Percentiles rank a stretch among this genome's conserved stretches.
These are phyloP conservation scores for Belonocnema kinseyi DNA, from an alignment of 1,140 invertebrate genomes.

Conservation along the genomic window DNA sequence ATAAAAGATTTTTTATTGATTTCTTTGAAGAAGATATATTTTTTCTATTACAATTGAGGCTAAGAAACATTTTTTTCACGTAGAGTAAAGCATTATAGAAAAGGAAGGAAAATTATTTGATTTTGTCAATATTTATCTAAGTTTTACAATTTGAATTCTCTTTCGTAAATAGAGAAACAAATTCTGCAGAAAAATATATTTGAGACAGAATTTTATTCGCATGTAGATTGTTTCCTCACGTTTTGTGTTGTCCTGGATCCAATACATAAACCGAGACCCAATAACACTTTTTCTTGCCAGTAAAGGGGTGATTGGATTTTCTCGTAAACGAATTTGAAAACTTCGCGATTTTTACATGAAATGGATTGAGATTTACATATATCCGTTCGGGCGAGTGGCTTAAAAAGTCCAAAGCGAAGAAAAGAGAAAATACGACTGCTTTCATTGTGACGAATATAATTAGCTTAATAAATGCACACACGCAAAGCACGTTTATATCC, in stretches of 20 bases:
- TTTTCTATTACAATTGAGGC: too few species aligned
- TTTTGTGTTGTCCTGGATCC: conserved; percentile 18
- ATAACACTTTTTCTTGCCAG: conserved; percentile 3
- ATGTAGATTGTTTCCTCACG: conserved; percentile 12
- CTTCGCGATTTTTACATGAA: neutral
- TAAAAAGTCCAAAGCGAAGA: neutral
- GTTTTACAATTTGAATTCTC: too few species aligned
- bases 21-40: too few species aligned
- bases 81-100: too few species aligned
- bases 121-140: too few species aligned
- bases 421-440: neutral
- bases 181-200: conserved; percentile 1
- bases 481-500: too few species aligned
- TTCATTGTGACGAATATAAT: neutral
- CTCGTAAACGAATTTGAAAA: conserved; percentile 9
- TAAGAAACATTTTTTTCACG: too few species aligned
- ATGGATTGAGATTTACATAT: conserved; percentile 13
- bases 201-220: neutral
- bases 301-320: conserved; percentile 14
- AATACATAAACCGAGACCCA: conserved; percentile 15
- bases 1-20: too few species aligned
- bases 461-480: neutral
- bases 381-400: neutral
- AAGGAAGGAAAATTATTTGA: too few species aligned
- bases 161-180: neutral